Evolutionary conservation across 2,797 vertebrate species (phyloP).

Genomic region (Pipistrellus pipistrellus): DNA sequence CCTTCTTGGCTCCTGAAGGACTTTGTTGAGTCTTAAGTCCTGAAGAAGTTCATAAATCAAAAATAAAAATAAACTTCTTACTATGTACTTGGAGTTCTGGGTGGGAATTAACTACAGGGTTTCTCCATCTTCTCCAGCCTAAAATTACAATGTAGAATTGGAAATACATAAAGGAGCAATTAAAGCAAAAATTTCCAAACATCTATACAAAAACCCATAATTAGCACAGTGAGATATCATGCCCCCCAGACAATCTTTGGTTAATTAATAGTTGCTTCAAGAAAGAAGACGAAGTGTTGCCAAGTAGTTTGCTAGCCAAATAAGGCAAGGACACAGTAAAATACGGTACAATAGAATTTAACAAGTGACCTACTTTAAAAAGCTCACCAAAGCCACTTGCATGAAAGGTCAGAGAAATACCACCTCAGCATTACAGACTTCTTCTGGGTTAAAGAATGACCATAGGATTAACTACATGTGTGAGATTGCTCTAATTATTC

Average conservation of each 20-base stretch:
- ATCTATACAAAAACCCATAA: not conserved
- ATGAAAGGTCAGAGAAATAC: conserved; percentile 44
- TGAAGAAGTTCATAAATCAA: not conserved
- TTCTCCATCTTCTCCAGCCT: not conserved
- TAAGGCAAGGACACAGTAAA: not conserved
- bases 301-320: not conserved
- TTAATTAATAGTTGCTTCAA: conserved; percentile 53
- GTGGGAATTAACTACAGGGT: not conserved
- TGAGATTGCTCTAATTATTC: conserved; percentile 32
- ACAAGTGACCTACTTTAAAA: conserved; percentile 57
- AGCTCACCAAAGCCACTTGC: conserved; percentile 7
- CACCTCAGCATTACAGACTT: conserved; percentile 19
- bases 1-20: not conserved
- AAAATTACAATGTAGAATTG: conserved; percentile 5
- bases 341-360: conserved; percentile 42
- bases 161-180: not conserved
- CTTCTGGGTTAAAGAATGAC: conserved; percentile 58
- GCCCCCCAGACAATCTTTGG: not conserved
- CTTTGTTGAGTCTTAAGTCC: not conserved
- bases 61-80: not conserved
- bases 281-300: conserved; percentile 30
- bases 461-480: not conserved
- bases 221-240: not conserved
- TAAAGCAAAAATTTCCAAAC: conserved; percentile 52
- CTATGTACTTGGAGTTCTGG: not conserved